Evolutionary conservation across 23 tunicate species (phyloP).

Genomic region (Diplosoma virens): DNA sequence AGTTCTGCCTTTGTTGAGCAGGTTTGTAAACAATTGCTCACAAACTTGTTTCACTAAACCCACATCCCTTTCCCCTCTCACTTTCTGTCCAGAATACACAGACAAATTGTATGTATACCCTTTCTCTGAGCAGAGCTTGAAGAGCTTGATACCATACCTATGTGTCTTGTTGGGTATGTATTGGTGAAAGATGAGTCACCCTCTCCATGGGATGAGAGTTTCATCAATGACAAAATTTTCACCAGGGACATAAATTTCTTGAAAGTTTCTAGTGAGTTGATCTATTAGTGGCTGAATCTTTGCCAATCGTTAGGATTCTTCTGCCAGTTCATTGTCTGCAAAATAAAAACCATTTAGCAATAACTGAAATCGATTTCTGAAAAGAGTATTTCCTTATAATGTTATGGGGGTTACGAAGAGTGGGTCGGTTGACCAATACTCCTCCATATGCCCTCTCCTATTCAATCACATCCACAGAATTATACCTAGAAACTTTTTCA

Average conservation of each 20-base stretch:
- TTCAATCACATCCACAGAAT: not conserved
- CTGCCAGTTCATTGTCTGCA: not conserved
- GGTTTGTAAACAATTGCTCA: not conserved
- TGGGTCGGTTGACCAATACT: not conserved
- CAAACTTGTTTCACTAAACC: not conserved
- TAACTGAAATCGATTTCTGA: not conserved
- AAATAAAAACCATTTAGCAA: not conserved
- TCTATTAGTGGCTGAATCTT: not conserved
- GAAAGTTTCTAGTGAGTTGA: not conserved
- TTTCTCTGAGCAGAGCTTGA: not conserved
- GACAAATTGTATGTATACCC: not conserved
- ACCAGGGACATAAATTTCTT: not conserved
- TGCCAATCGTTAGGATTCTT: not conserved
- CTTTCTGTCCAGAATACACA: not conserved
- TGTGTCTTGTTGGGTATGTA: not conserved
- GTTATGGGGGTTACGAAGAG: not conserved
- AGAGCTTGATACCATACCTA: conserved; percentile 15
- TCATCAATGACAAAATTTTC: conserved; percentile 1
- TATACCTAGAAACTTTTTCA: not conserved
- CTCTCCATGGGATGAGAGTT: conserved; percentile 6
- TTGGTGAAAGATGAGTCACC: not conserved
- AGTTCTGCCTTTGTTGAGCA: not conserved
- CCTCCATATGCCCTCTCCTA: not conserved
- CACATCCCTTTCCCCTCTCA: not conserved
- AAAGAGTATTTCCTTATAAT: too few relatives aligned